Evolutionary conservation across 2,113 vertebrate species (phyloP), one percentile per base, ranked within the genome.

Genomic region (Ctenomys sociabilis): DNA sequence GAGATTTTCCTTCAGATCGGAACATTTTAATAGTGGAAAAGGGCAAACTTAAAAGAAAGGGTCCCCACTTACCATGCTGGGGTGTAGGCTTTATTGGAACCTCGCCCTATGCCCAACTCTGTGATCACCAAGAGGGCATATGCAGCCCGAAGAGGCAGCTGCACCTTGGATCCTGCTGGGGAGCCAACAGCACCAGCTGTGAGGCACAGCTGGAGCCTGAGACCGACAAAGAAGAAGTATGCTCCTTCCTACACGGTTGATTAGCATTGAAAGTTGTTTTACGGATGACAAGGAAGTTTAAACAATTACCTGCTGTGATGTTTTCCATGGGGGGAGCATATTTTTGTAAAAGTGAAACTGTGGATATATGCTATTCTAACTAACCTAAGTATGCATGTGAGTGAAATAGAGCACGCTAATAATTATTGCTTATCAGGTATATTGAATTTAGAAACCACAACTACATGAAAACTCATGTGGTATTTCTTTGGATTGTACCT

Each of bases 111-210:
- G n/a, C 40, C 70, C 52, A 37, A 0, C 2, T 30, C 61, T 5
- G 1, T 45, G 66, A 24, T 26, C 80, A 11, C 63, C 54, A 4
- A 10, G 49, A 17, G 6, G 30, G 7, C 11, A 4, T 0, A 0
- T 26, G 40, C 40, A 66, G 3, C 54, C 68, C 24, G 1, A 19
- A 5, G 35, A 68, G 6, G 0, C 1, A 43, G 4, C 9, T 5
- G 61, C 22, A 4, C 10, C 13, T 16, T n/a, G 30, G 49, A 10
- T 16, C 73, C 63, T 45, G 11, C 7, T n/a, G 77, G n/a, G 37
- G 10, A 3, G 2, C 17, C 19, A 13, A n/a, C 19, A 77, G 10
- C 8, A 3, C 0, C 0, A 0, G 30, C 75, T 68, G 0, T 2
- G 0, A 24, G 85, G 54, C 37, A 12, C 19, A 28, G 52, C 54